Base-by-base conservation (phyloP, 2,888 invertebrate genomes). In the Arctia plantaginis region DNA sequence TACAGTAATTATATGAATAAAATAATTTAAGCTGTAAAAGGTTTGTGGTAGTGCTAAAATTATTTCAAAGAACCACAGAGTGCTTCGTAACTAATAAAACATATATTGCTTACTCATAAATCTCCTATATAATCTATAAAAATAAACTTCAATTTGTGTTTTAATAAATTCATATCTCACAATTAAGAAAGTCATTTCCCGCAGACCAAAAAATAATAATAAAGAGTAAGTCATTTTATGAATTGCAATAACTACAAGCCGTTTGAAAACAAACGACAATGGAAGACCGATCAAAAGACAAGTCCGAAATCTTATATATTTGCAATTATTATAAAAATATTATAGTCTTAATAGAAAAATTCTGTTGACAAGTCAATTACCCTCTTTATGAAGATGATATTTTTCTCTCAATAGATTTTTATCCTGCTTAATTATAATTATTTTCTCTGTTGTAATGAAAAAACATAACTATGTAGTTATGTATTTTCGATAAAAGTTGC, bases 1-100 rank as follows among this genome's bases (percentile, higher is more conserved):
- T 85, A 85, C 68, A 72, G 44, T 30, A 62, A 30, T 62, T 41
- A 70, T 39, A 59, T n/a, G 30, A 69, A 62, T 70, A 41, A 70
- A 70, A 70, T 55, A 62, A 62, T 67, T 62, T 44, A 47, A 67
- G 30, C 44, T 67, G 67, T 47, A 20, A 30, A 67, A 30, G 18
- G 13, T 44, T 67, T 47, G 44, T 67, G 30, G 62, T 18, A 62
- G 30, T 62, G 18, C 62, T 62, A 62, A 62, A 62, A 62, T 18
- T 62, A 30, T 30, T 18, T 62, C 6, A 62, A 62, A 62, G 62
- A 62, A 62, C 8, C 7, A 62, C 30, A 30, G 7, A 18, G 18
- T 3, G 30, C 30, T 30, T 30, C 15, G 62, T 18, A 30, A 62
- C 27, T 62, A 62, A 62, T 62, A 62, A 62, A 62, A 8, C 0